Evolutionary conservation across 1,140 invertebrate genomes (phyloP), one percentile per base, ranked within the genome.

Genomic region (Mya arenaria): DNA sequence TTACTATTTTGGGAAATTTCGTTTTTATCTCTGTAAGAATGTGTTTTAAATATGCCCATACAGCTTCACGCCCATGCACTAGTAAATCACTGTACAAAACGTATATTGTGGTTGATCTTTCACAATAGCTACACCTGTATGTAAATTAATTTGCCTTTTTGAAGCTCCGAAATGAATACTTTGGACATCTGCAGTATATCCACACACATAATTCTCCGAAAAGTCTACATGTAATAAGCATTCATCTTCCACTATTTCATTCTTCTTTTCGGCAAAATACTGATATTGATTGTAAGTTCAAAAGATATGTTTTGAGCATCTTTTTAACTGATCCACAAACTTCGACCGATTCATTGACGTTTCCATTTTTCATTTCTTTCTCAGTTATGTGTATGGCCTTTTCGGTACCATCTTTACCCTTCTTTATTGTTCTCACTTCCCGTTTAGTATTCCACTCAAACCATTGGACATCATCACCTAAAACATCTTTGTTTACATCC

Each of bases 131-230:
- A 81, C 77, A 58, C 55, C 69, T 32, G 79, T 82, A 39, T 82
- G 79, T 17, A 82, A 34, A 5, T 56, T 52, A 0, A 74, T 25
- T 56, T 81, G 69, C 34, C 48, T 48, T 28, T 74, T 41, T 44
- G 79, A 82, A 41, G 37, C 69, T 32, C 79, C 68, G 19, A 82
- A 82, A 36, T 83, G 81, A 15, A 69, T 62, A 2, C 41, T 25
- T 32, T 83, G 72, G 2, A 83, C 58, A 58, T 77, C 72, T n/a
- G 5, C 0, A n/a, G 25, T 0, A 4, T 36, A 55, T 48, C 74
- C 74, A 23, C 71, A 66, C 17, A 66, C 30, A 83, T 77, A 83
- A 34, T 83, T 83, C 34, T 75, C 71, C 13, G 58, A 52, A 48
- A 82, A 82, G 32, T 75, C 81, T 25, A 66, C 30, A 37, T 83